Conservation (phyloP, 2,113 vertebrate genomes). For the Perca schrenkii region DNA sequence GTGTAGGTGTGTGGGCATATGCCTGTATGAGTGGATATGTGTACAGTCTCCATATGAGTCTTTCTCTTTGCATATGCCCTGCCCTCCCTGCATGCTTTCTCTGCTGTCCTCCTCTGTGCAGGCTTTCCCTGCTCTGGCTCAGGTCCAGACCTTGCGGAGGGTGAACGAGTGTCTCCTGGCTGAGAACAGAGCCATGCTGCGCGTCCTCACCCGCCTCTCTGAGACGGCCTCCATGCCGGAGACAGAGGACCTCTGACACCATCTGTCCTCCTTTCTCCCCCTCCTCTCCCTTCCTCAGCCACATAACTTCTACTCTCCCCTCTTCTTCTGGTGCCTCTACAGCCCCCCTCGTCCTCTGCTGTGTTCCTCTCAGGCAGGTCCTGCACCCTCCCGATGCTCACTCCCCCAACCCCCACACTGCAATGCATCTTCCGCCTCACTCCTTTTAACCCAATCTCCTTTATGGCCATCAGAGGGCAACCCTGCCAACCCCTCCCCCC, state of each 20-base stretch:
- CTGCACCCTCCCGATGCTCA: conserved; percentile 30
- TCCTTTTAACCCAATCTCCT: conserved; percentile 33
- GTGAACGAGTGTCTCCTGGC: conserved; percentile 92
- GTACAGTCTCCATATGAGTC: conserved; percentile 4
- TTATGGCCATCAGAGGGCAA: conserved; percentile 22
- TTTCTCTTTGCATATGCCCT: conserved; percentile 50
- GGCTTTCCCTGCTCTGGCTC: conserved; percentile 93
- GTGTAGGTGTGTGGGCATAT: conserved; percentile 45
- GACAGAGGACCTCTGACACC: conserved; percentile 88
- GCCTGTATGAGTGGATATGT: conserved; percentile 39
- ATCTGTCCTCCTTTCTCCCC: conserved; percentile 68
- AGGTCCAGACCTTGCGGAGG: conserved; percentile 91
- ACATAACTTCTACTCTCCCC: conserved; percentile 77
- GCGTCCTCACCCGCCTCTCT: conserved; percentile 90
- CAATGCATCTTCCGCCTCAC: conserved; percentile 29
- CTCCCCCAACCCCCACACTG: background rate
- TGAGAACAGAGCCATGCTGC: conserved; percentile 95
- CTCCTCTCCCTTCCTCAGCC: conserved; percentile 66
- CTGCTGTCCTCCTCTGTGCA: conserved; percentile 82
- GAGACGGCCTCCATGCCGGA: conserved; percentile 89
- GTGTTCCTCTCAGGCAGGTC: conserved; percentile 73
- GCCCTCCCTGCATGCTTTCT: conserved; percentile 64
- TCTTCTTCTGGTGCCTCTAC: conserved; percentile 65
- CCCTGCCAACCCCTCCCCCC: conserved; percentile 15
- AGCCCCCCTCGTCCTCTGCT: conserved; percentile 60